Evolutionary conservation across 2,113 vertebrate genomes (phyloP).

Genomic region (Leucoraja erinaceus): DNA sequence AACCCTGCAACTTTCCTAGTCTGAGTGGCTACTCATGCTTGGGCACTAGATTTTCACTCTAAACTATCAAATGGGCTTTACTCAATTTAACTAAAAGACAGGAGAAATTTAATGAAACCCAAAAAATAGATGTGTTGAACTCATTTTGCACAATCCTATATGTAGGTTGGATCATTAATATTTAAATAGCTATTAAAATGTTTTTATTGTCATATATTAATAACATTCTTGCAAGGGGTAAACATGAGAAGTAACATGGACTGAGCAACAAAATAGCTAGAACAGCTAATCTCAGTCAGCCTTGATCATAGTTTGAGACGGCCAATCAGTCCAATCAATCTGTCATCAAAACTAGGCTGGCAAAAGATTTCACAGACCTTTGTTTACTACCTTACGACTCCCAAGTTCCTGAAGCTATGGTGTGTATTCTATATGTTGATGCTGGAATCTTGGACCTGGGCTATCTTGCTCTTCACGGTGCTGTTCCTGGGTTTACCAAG

Average conservation of each 20-base stretch:
- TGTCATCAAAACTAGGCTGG: not conserved
- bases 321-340: not conserved
- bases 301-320: constrained; percentile 1
- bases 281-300: constrained; percentile 1
- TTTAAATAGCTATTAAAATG: not conserved
- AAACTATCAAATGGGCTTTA: not conserved
- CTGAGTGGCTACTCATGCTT: too few species aligned
- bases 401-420: too few species aligned
- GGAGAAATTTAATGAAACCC: not conserved
- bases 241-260: constrained; percentile 8
- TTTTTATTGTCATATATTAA: constrained; percentile 22
- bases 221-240: not conserved
- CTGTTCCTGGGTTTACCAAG: too few species aligned
- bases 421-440: too few species aligned
- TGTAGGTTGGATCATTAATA: not conserved
- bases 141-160: not conserved
- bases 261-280: not conserved
- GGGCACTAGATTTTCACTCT: not conserved
- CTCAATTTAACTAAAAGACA: not conserved
- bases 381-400: too few species aligned
- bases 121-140: not conserved
- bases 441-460: too few species aligned
- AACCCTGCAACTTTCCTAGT: not conserved
- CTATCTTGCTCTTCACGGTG: too few species aligned
- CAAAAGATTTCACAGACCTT: not conserved